Evolutionary conservation across 2,888 invertebrate species (phyloP).

Genomic region (Drosophila mimetica): DNA sequence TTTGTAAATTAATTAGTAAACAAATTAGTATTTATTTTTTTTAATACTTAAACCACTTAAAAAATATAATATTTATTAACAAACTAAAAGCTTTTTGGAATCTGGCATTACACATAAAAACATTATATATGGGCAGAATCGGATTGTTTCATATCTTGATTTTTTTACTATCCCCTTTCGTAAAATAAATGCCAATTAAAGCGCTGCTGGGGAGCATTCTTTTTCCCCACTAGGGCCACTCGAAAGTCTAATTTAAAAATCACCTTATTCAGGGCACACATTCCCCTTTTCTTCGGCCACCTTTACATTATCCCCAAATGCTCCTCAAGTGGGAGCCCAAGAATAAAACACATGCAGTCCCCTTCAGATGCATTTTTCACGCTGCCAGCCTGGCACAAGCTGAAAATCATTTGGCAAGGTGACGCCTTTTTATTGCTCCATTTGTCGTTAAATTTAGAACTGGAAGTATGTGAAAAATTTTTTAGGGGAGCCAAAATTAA

Average conservation of each 20-base stretch:
- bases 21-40: too few relatives aligned
- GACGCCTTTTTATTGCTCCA: slow-evolving; percentile 73
- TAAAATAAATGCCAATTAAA: slow-evolving; percentile 55
- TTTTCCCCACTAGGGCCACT: slow-evolving; percentile 24
- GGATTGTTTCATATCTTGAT: too few relatives aligned
- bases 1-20: too few relatives aligned
- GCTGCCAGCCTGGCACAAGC: slow-evolving; percentile 41
- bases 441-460: slow-evolving; percentile 66
- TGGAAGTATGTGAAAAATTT: slow-evolving; percentile 21
- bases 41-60: too few relatives aligned
- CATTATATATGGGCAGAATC: too few relatives aligned
- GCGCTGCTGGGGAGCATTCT: slow-evolving; percentile 71
- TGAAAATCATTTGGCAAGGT: slow-evolving; percentile 73
- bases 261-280: slow-evolving; percentile 40
- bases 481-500: not conserved
- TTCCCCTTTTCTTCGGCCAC: slow-evolving; percentile 4
- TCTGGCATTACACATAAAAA: too few relatives aligned
- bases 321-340: slow-evolving; percentile 57
- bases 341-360: slow-evolving; percentile 48
- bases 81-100: too few relatives aligned
- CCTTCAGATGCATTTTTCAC: slow-evolving; percentile 31
- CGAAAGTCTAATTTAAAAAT: slow-evolving; percentile 39
- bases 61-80: too few relatives aligned
- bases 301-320: slow-evolving; percentile 37
- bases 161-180: slow-evolving; percentile 12